Conservation (phyloP, 2,888 invertebrate species). For the Prosapia bicincta region DNA sequence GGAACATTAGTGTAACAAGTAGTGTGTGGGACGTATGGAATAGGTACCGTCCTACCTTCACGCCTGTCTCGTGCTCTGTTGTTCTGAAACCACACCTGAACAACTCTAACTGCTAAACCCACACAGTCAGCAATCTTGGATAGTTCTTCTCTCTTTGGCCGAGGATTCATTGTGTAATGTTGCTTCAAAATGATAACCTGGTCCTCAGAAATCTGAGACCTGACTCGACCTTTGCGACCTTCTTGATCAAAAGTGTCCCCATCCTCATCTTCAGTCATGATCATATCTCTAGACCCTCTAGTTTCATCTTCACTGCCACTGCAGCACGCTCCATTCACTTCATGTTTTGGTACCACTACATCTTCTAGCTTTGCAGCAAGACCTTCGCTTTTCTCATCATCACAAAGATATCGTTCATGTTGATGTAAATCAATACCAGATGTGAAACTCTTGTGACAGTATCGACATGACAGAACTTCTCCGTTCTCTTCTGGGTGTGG, state of each 20-base stretch:
- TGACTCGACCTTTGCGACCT: constrained; percentile 68
- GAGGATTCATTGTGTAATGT: constrained; percentile 84
- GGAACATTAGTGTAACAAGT: constrained; percentile 30
- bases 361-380: constrained; percentile 68
- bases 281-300: constrained; percentile 35
- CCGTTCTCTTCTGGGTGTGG: constrained; percentile 25
- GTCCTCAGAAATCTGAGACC: constrained; percentile 92
- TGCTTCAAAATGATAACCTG: constrained; percentile 86
- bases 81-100: constrained; percentile 97
- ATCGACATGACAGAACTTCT: constrained; percentile 33
- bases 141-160: constrained; percentile 93
- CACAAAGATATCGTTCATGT: constrained; percentile 58
- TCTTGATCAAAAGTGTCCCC: constrained; percentile 40
- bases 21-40: constrained; percentile 46
- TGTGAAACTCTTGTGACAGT: constrained; percentile 39
- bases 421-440: constrained; percentile 56
- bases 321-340: constrained; percentile 49
- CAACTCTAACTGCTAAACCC: constrained; percentile 63
- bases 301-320: constrained; percentile 39
- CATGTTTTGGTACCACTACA: constrained; percentile 55
- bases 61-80: constrained; percentile 85
- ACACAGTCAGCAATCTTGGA: constrained; percentile 78
- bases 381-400: constrained; percentile 53
- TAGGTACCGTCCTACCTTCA: constrained; percentile 54
- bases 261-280: constrained; percentile 42